Evolutionary conservation across 1,140 invertebrate species (phyloP), one percentile per base, ranked within the genome.

Genomic region (Eciton burchellii): DNA sequence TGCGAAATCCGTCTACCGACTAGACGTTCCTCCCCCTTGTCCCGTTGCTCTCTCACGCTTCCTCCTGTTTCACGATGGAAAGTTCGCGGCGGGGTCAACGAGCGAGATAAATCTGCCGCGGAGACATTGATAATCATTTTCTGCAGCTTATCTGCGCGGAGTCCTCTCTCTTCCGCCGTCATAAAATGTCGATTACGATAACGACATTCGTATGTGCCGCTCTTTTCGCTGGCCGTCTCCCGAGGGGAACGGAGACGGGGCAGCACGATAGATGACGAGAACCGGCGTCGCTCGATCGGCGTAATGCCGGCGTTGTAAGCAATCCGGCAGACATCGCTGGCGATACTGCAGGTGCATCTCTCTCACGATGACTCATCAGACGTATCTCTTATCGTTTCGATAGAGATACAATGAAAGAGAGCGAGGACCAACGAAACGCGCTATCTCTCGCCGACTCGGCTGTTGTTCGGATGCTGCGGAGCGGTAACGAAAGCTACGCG

Each of bases 131-230:
- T 62, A 60, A 72, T 72, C 65, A 72, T 81, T 81, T 81, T 35
- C 35, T 19, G 16, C 47, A 45, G 21, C 29, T 79, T 86, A 83
- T 72, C 72, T 57, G 19, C 16, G 26, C 4, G 56, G 3, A 54
- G 11, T 9, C 41, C 21, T 49, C 35, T n/a, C 59, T 41, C 12
- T 12, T 47, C 19, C 24, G 41, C 21, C 8, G 43, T 52, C 82
- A 77, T 87, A 86, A 82, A 87, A 79, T 66, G 66, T 82, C 72
- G 84, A 88, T 87, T 84, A 59, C 57, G 86, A 88, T 85, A 85
- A 85, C 72, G 65, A 66, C 87, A 85, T 82, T 79, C 72, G 56
- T 52, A 24, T 43, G 54, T 49, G 54, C n/a, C 43, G 11, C 29
- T 6, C 6, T 35, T 35, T 6, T 35, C 35, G 2, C 35, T 35